Evolutionary conservation across 2,113 vertebrate species (phyloP).

Genomic region (Spilogale gracilis): DNA sequence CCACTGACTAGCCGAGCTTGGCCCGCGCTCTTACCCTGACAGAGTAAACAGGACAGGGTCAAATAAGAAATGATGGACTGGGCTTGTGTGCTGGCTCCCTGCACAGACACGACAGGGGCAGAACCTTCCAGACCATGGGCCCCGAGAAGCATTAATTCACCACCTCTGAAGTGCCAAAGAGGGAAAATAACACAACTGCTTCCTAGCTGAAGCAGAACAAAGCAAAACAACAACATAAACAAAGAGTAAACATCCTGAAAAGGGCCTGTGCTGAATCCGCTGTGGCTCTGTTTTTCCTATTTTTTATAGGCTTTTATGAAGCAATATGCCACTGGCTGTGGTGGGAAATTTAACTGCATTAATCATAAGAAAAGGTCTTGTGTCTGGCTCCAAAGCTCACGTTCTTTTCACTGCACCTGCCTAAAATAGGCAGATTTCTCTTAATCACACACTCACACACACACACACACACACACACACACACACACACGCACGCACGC

Average conservation of each 20-base stretch:
- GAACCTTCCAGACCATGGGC: slow-evolving; percentile 35
- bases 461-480: neutral
- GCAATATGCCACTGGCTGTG: neutral
- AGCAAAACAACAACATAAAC: slow-evolving; percentile 45
- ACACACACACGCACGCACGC: no score
- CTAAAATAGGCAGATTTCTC: neutral
- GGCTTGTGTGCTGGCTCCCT: neutral
- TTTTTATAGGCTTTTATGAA: slow-evolving; percentile 73
- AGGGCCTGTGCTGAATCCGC: neutral
- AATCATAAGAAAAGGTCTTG: slow-evolving; percentile 47
- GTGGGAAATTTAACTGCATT: slow-evolving; percentile 58
- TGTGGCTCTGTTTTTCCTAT: neutral
- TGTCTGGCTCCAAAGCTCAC: neutral
- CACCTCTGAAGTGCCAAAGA: neutral
- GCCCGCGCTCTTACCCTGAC: slow-evolving; percentile 79
- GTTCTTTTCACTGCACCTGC: neutral
- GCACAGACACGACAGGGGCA: neutral
- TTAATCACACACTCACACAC: neutral
- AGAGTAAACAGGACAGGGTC: slow-evolving; percentile 84
- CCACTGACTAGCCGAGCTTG: slow-evolving; percentile 89
- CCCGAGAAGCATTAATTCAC: neutral
- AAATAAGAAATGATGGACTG: slow-evolving; percentile 78
- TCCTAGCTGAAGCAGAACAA: slow-evolving; percentile 24
- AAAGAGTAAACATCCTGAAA: neutral
- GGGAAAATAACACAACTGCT: neutral